A percentile compares a stretch with the other conserved stretches of the same genome.
phyloP scores from a whole-genome alignment of 2,113 vertebrate genomes.

The Trematomus loennbergii region DNA sequence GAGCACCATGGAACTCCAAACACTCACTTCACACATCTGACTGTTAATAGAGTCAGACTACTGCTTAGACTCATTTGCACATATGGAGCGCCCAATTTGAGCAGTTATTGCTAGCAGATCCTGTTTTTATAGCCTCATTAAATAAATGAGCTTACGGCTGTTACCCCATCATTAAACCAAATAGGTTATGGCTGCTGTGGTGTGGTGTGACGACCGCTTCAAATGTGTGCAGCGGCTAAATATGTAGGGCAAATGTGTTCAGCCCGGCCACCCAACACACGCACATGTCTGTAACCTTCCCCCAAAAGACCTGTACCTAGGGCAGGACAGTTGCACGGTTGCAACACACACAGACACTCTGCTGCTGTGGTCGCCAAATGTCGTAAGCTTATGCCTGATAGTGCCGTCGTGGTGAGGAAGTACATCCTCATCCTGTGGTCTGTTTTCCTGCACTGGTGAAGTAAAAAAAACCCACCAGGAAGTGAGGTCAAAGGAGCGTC shows the following conservation, averaged over 20 bases:
- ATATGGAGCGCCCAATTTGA: neutral
- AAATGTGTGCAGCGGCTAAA: slow-evolving; percentile 33
- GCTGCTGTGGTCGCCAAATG: slow-evolving; percentile 69
- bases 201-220: slow-evolving; percentile 37
- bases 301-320: slow-evolving; percentile 9
- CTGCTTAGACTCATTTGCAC: slow-evolving; percentile 1
- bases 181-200: slow-evolving; percentile 71
- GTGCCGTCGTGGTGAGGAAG: slow-evolving; percentile 70
- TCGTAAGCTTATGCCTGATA: slow-evolving; percentile 62
- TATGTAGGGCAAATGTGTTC: slow-evolving; percentile 68
- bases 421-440: slow-evolving; percentile 78
- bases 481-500: slow-evolving; percentile 70
- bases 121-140: slow-evolving; percentile 53
- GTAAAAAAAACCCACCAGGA: slow-evolving; percentile 60
- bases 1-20: neutral
- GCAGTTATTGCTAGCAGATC: slow-evolving; percentile 20
- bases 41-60: neutral
- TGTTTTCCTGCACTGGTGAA: slow-evolving; percentile 57
- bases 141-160: slow-evolving; percentile 42
- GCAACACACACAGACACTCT: slow-evolving; percentile 49
- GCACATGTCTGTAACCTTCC: slow-evolving; percentile 4
- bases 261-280: neutral
- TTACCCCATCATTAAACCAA: slow-evolving; percentile 59
- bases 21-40: slow-evolving; percentile 17
- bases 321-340: slow-evolving; percentile 49